Evolutionary conservation across 53 echinoderm and acorn worm species (phyloP).

Genomic region (Paelopatides confundens): DNA sequence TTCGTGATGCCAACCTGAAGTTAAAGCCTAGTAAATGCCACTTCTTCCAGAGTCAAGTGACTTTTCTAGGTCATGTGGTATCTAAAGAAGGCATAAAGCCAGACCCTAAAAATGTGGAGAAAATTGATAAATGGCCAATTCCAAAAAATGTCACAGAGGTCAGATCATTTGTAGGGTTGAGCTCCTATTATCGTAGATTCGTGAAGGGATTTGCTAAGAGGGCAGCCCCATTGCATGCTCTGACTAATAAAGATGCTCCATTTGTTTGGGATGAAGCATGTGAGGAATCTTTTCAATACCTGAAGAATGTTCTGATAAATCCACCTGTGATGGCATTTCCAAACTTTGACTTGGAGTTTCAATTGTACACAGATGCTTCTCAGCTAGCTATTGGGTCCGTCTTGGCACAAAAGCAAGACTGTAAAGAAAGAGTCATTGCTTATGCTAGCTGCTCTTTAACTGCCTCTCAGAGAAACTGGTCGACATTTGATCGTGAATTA

Average conservation of each 20-base stretch:
- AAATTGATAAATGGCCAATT: not conserved
- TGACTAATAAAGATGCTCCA: not conserved
- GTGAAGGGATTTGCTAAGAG: not conserved
- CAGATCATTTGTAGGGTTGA: not conserved
- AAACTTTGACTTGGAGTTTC: constrained; percentile 49
- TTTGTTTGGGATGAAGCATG: not conserved
- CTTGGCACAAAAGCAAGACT: constrained; percentile 49
- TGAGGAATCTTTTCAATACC: not conserved
- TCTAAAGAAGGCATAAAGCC: not conserved
- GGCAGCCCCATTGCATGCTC: not conserved
- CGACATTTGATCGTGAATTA: constrained; percentile 57
- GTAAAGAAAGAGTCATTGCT: constrained; percentile 63
- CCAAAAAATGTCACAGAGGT: not conserved
- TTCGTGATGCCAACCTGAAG: not conserved
- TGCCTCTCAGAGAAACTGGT: constrained; percentile 34
- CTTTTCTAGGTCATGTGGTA: too few species aligned
- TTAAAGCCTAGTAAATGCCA: too few species aligned
- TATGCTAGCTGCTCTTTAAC: constrained; percentile 50
- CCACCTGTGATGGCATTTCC: constrained; percentile 46
- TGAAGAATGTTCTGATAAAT: not conserved
- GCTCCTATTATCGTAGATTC: not conserved
- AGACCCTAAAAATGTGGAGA: not conserved
- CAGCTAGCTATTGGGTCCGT: constrained; percentile 58
- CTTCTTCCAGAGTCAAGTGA: too few species aligned
- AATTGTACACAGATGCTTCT: constrained; percentile 68